phyloP scores from a whole-genome alignment of 2,888 invertebrate genomes.

The Lithophane ornitopus region DNA sequence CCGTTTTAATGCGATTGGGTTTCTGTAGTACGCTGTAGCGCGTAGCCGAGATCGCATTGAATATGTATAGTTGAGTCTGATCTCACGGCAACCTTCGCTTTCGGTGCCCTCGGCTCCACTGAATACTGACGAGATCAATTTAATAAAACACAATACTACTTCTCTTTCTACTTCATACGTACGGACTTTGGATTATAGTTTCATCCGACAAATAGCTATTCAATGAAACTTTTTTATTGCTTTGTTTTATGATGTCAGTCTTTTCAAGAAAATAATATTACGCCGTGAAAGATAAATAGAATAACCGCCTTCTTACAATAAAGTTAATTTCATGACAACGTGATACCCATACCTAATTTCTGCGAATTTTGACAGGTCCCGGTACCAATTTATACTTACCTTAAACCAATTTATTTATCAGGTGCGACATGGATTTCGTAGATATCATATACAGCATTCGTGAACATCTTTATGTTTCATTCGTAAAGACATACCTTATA shows the following conservation, averaged over 20 bases:
- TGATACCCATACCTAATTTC: slow-evolving; percentile 10
- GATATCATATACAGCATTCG: slow-evolving; percentile 4
- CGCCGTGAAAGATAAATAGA: slow-evolving; percentile 49
- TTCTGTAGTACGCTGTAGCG: slow-evolving; percentile 77
- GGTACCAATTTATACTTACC: slow-evolving; percentile 27
- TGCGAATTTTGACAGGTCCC: slow-evolving; percentile 18
- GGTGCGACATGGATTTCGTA: slow-evolving; percentile 1
- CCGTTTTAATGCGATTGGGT: slow-evolving; percentile 86
- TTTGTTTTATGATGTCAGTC: slow-evolving; percentile 40
- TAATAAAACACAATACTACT: slow-evolving; percentile 63
- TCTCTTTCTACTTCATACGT: slow-evolving; percentile 63
- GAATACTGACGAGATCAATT: slow-evolving; percentile 71
- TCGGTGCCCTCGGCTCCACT: slow-evolving; percentile 71
- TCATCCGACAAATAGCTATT: slow-evolving; percentile 50
- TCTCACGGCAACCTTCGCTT: slow-evolving; percentile 77
- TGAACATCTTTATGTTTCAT: slow-evolving; percentile 19
- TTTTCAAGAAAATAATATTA: slow-evolving; percentile 41
- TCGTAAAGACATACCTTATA: slow-evolving; percentile 12
- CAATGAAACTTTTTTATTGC: slow-evolving; percentile 54
- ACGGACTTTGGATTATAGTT: slow-evolving; percentile 55
- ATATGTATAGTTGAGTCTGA: slow-evolving; percentile 80
- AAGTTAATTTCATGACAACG: slow-evolving; percentile 47
- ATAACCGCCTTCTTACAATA: slow-evolving; percentile 35
- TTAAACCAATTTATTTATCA: slow-evolving; percentile 31
- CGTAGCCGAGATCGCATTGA: slow-evolving; percentile 77